Evolutionary conservation across 1,140 invertebrate genomes (phyloP), one percentile per base, ranked within the genome.

Genomic region (Coelopa frigida): DNA sequence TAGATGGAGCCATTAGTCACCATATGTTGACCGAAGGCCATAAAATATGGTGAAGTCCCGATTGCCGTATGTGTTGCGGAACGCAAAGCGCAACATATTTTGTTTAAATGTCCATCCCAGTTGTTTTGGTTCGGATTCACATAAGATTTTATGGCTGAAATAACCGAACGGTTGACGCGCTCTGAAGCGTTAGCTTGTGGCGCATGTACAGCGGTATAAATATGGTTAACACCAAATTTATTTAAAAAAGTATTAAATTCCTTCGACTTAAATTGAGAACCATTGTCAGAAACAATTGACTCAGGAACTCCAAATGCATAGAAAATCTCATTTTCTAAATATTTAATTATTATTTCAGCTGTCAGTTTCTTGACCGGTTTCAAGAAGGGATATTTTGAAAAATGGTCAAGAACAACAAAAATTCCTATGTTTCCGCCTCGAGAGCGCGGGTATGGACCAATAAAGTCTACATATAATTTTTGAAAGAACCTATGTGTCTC

Each of bases 371-470:
- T 23, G 4, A 26, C 11, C n/a, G 18, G 20, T 18, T 42, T 38
- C 40, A n/a, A 15, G 21, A 44, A 12, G 5, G 42, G 24, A 44
- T 12, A 29, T 24, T 31, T 21, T 15, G 22, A 27, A 6, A 15
- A 18, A 43, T 43, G 27, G n/a, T n/a, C 49, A 5, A 46, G 17
- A 11, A 46, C 39, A 3, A 50, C 26, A 3, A 50, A 42, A 21
- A 43, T 10, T n/a, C 26, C 36, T 7, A 40, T 39, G 20, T 33
- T 41, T 14, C 39, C 38, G 8, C 12, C 12, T 36, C 33, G 32
- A 21, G 26, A 33, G 11, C 46, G 24, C 3, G 46, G 44, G 26
- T 46, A 46, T 11, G 44, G 44, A 37, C 44, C 43, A 14, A 45
- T 15, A 36, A 45, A 21, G 32, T 39, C 45, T 8, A 47, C 21